phyloP scores from a whole-genome alignment of 2,888 invertebrate species.

The Apocheima hispidaria region DNA sequence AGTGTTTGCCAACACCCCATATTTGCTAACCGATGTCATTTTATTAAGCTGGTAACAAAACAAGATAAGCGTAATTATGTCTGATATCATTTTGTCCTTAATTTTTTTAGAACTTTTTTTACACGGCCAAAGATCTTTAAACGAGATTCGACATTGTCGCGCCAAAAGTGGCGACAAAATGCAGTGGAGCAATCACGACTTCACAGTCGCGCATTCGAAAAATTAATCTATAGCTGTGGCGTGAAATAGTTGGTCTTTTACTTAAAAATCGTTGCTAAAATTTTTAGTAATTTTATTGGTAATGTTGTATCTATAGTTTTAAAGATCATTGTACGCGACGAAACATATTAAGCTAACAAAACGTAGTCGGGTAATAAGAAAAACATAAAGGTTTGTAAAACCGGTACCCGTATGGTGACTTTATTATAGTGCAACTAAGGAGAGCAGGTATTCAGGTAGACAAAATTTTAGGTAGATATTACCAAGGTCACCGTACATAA shows the following conservation, averaged over 20 bases:
- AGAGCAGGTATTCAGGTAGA: conserved; percentile 4
- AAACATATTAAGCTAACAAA: not conserved
- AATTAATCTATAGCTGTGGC: too few relatives aligned
- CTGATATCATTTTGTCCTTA: conserved; percentile 1
- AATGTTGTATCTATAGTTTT: too few relatives aligned
- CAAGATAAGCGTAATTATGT: conserved; percentile 2
- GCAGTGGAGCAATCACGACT: too few relatives aligned
- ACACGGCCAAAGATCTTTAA: too few relatives aligned
- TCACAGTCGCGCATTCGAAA: too few relatives aligned
- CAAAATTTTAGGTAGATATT: not conserved
- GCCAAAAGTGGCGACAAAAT: too few relatives aligned
- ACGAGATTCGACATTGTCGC: too few relatives aligned
- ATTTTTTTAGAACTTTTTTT: not conserved
- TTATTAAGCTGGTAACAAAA: not conserved
- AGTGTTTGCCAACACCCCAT: not conserved
- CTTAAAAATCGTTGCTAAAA: too few relatives aligned
- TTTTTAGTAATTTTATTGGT: too few relatives aligned
- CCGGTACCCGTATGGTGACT: not conserved
- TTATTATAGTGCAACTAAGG: not conserved
- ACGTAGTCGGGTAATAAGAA: too few relatives aligned
- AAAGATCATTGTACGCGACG: not conserved
- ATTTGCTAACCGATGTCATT: not conserved
- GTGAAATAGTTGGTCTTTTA: too few relatives aligned
- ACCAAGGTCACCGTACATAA: not conserved
- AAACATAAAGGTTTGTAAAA: not conserved